Base-by-base conservation (phyloP, 2,113 vertebrate species). In the Hucho hucho region DNA sequence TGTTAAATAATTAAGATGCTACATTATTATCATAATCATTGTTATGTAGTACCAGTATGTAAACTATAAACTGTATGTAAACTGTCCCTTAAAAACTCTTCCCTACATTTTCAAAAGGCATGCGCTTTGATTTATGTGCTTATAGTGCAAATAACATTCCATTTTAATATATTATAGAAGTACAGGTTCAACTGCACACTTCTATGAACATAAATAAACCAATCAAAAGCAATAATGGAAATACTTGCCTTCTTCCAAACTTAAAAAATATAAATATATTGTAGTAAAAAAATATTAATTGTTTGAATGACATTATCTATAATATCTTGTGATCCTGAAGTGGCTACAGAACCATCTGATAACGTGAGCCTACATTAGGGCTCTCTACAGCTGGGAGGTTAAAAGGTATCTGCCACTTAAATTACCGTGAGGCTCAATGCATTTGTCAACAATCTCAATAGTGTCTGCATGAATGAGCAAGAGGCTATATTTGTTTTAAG, bases 401-500 rank as follows among this genome's bases (percentile, higher is more conserved):
- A 66, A 84, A 77, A 73, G 72, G 63, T 32, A 79, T 82, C 75
- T 80, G 76, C 65, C 43, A 70, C 65, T 70, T 78, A 82, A 88
- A 87, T 81, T 29, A 29, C 29, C 4, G 56, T 84, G 77, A 70
- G 3, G 12, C 82, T 83, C 78, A 7, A 69, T 71, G 72, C 49
- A 84, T 89, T 83, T 84, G 83, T 88, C 77, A 90, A 84, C 87
- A 87, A 78, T 81, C 74, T 63, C 69, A 47, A 81, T 37, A 76
- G 64, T 79, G 22, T 56, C 43, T 69, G 78, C 9, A 79, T 87
- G 83, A 67, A 26, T 72, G 72, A 77, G 69, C 46, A 69, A 53
- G 11, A 65, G 74, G 75, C 90, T 92, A 91, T 92, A 89, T 92
- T 91, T 92, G 86, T 69, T 87, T 87, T 89, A 88, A 70, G 84